Evolutionary conservation across 2,113 vertebrate genomes (phyloP).

Genomic region (Verasper variegatus): DNA sequence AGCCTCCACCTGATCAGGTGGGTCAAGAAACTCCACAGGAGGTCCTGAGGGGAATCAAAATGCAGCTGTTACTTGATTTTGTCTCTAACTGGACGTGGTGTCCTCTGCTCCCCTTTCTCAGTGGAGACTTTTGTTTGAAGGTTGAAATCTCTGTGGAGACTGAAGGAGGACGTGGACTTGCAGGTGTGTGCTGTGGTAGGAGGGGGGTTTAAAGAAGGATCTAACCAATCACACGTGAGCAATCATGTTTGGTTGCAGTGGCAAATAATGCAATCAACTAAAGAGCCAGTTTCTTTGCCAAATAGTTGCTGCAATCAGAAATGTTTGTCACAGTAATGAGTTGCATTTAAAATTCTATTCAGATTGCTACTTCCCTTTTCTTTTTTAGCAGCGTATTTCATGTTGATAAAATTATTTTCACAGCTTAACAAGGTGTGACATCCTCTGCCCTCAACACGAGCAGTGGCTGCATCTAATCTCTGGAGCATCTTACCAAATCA

Average conservation of each 20-base stretch:
- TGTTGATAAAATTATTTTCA: too few species aligned
- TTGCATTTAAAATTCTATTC: too few species aligned
- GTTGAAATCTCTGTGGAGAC: constrained; percentile 24
- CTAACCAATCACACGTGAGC: constrained; percentile 60
- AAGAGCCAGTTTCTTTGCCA: background rate
- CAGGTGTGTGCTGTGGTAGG: constrained; percentile 13
- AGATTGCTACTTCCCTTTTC: too few species aligned
- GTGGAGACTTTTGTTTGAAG: constrained; percentile 44
- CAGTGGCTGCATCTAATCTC: too few species aligned
- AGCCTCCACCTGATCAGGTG: constrained; percentile 77
- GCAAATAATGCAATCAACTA: constrained; percentile 4
- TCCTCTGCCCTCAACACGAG: too few species aligned
- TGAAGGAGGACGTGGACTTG: constrained; percentile 29
- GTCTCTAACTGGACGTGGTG: background rate
- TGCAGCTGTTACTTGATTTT: background rate
- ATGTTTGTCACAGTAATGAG: too few species aligned
- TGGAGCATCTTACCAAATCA: too few species aligned
- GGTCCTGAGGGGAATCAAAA: constrained; percentile 54
- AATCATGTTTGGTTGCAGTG: constrained; percentile 49
- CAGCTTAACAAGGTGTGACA: too few species aligned
- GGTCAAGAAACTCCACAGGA: constrained; percentile 73
- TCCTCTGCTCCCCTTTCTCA: constrained; percentile 53
- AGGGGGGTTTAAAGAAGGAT: constrained; percentile 9
- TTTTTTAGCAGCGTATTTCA: too few species aligned
- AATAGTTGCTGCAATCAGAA: too few species aligned